These are phyloP conservation scores for Heteromormyrus szaboi DNA, from an alignment of 2,797 vertebrate species.

Conservation along the genomic window DNA sequence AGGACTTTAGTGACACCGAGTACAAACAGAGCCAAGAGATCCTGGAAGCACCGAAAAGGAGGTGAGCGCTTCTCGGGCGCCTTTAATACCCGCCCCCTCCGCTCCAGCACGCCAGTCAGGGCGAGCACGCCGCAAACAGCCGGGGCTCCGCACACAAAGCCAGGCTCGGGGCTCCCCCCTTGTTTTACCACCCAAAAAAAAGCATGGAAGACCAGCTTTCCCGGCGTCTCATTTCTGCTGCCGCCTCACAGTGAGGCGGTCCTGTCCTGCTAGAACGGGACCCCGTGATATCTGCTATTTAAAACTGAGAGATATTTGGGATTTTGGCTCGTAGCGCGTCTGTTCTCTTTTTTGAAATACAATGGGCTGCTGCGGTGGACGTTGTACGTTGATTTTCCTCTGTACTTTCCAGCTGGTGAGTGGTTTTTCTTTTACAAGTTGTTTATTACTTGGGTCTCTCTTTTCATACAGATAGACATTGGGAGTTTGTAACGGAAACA, in stretches of 20 bases:
- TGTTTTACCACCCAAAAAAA: background rate
- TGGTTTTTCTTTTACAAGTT: slow-evolving; percentile 20
- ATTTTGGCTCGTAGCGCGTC: slow-evolving; percentile 29
- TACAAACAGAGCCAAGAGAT: background rate
- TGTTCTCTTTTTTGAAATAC: slow-evolving; percentile 41
- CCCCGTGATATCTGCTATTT: slow-evolving; percentile 8
- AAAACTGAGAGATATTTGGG: slow-evolving; percentile 10
- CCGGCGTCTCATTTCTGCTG: background rate
- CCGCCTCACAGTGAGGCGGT: slow-evolving; percentile 3
- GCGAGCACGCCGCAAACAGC: slow-evolving; percentile 32
- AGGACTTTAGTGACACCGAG: background rate
- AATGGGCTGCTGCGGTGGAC: slow-evolving; percentile 83
- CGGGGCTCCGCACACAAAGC: background rate
- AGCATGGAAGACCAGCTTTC: slow-evolving; percentile 44
- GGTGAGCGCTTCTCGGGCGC: background rate
- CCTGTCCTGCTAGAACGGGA: background rate
- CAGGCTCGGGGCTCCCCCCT: background rate
- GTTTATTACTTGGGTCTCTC: background rate
- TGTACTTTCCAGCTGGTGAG: slow-evolving; percentile 86
- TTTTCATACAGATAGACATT: background rate
- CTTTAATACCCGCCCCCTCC: slow-evolving; percentile 21
- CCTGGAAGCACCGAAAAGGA: background rate
- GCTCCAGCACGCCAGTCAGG: background rate
- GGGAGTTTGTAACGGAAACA: background rate
- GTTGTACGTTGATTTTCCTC: slow-evolving; percentile 77